Conservation (phyloP, 2,113 vertebrate genomes). For the Malurus alboscapulatus region DNA sequence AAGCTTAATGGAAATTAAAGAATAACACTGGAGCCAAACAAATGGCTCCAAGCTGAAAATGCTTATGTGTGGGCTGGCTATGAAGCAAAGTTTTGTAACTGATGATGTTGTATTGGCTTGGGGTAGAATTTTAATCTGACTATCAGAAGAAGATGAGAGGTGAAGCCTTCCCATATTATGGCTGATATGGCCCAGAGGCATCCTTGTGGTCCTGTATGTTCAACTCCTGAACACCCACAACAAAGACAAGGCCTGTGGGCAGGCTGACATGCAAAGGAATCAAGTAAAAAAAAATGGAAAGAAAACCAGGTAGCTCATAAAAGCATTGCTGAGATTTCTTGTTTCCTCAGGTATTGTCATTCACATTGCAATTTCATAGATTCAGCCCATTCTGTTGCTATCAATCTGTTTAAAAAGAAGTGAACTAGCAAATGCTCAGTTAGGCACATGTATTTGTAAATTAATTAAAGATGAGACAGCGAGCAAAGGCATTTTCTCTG, state of each 20-base stretch:
- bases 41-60: slow-evolving; percentile 7
- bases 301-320: background rate
- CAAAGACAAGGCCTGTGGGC: background rate
- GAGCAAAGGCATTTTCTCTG: background rate
- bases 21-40: background rate
- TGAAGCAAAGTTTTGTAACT: background rate
- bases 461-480: background rate
- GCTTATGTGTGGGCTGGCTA: background rate
- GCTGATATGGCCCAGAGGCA: background rate
- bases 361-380: background rate
- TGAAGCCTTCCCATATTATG: background rate
- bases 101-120: background rate
- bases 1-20: slow-evolving; percentile 29
- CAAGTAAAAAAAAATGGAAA: fast-evolving
- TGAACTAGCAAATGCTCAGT: background rate
- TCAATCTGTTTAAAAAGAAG: background rate
- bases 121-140: background rate
- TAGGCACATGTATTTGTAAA: background rate
- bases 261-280: background rate
- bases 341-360: background rate
- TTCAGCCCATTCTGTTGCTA: background rate
- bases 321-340: background rate
- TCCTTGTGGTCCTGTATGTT: background rate
- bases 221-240: background rate
- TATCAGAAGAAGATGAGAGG: background rate